Percentiles rank a stretch among this genome's conserved stretches.
phyloP scores from a whole-genome alignment of 1,140 invertebrate species.

The Littorina saxatilis region DNA sequence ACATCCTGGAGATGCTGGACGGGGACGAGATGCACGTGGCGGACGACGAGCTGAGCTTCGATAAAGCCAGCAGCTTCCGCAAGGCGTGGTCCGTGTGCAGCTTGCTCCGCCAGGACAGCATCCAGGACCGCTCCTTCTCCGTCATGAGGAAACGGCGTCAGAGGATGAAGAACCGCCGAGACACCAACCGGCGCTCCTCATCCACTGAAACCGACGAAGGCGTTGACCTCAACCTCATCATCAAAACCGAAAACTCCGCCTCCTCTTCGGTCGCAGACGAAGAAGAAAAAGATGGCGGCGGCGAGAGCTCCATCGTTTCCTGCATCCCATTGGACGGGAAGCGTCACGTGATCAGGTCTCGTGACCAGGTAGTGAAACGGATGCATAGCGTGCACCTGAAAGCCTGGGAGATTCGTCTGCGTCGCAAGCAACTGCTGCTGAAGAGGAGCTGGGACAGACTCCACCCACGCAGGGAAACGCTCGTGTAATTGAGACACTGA shows the following conservation, averaged over 20 bases:
- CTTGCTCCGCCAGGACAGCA: slow-evolving; percentile 26
- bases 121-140: slow-evolving; percentile 34
- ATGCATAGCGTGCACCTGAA: slow-evolving; percentile 34
- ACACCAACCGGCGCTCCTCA: slow-evolving; percentile 10
- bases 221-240: too few species aligned
- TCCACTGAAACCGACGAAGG: slow-evolving; percentile 36
- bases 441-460: slow-evolving; percentile 6
- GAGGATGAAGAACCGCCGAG: slow-evolving; percentile 27
- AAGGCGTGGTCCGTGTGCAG: slow-evolving; percentile 33
- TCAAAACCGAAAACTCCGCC: neutral
- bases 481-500: neutral
- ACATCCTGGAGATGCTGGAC: slow-evolving; percentile 27
- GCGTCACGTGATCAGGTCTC: neutral
- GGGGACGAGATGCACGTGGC: slow-evolving; percentile 8
- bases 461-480: neutral
- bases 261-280: neutral
- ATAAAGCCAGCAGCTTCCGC: slow-evolving; percentile 30
- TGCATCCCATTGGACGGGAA: slow-evolving; percentile 5
- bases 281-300: neutral
- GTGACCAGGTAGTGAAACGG: neutral
- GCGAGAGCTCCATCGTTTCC: neutral
- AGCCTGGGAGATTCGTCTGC: slow-evolving; percentile 29
- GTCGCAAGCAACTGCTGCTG: slow-evolving; percentile 20
- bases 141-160: slow-evolving; percentile 28
- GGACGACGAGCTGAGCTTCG: slow-evolving; percentile 35